These are phyloP conservation scores for Morpho helenor DNA, from an alignment of 2,888 invertebrate genomes.

Conservation along the genomic window DNA sequence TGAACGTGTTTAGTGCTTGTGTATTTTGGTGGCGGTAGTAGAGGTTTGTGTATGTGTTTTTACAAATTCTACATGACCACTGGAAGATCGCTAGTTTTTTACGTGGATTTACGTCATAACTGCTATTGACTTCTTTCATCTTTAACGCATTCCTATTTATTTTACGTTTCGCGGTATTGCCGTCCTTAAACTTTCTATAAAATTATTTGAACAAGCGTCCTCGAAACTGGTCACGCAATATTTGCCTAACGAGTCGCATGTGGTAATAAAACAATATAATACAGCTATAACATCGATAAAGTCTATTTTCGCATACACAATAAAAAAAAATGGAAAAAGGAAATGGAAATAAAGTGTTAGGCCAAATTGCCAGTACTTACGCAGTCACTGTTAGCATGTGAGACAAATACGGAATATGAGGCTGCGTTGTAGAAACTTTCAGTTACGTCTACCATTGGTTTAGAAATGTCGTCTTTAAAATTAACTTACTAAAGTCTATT, in stretches of 20 bases:
- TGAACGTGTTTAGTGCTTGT: no score
- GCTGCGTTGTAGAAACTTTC: slow-evolving; percentile 34
- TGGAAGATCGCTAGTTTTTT: no score
- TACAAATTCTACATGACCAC: no score
- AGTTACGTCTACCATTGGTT: slow-evolving; percentile 20
- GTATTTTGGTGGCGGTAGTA: no score
- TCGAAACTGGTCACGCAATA: slow-evolving; percentile 38
- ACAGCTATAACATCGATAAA: slow-evolving; percentile 32
- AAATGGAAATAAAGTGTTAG: slow-evolving; percentile 45
- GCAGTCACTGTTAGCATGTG: slow-evolving; percentile 45
- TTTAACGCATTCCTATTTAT: no score
- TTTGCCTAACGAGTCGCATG: slow-evolving; percentile 32
- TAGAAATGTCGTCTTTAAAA: slow-evolving; percentile 10
- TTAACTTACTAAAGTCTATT: slow-evolving; percentile 12
- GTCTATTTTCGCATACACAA: slow-evolving; percentile 29
- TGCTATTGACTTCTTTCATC: no score
- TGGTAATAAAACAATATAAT: slow-evolving; percentile 21
- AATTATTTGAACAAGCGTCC: slow-evolving; percentile 67
- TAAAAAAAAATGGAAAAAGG: slow-evolving; percentile 26
- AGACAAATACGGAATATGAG: slow-evolving; percentile 49
- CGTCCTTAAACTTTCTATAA: slow-evolving; percentile 65
- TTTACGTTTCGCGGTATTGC: slow-evolving; percentile 25
- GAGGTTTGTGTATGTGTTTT: no score
- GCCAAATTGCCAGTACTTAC: slow-evolving; percentile 52
- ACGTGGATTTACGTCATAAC: no score